phyloP scores from a whole-genome alignment of 2,888 invertebrate species.

The Acanthacorydalis orientalis region DNA sequence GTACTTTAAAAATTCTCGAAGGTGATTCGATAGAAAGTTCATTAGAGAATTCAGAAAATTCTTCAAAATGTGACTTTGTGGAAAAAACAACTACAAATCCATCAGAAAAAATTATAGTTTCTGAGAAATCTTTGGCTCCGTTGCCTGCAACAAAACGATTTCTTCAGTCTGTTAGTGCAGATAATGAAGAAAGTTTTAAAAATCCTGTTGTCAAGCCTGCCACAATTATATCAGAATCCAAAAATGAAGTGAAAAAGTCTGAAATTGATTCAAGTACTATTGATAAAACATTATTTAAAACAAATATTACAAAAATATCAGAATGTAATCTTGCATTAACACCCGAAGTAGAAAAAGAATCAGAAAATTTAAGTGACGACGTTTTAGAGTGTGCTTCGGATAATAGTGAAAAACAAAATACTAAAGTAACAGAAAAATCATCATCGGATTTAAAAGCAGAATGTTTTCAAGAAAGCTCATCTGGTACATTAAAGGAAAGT shows the following conservation, averaged over 20 bases:
- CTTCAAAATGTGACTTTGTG: neutral
- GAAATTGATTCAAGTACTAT: constrained; percentile 2
- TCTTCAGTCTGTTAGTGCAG: constrained; percentile 10
- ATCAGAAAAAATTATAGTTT: neutral
- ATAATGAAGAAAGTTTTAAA: constrained; percentile 7
- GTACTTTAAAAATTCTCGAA: too few relatives aligned
- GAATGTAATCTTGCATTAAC: too few relatives aligned
- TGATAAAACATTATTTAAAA: constrained; percentile 2
- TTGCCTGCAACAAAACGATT: constrained; percentile 12
- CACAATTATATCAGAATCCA: neutral
- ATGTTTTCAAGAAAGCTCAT: too few relatives aligned
- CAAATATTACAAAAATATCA: too few relatives aligned
- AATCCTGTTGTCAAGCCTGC: constrained; percentile 1
- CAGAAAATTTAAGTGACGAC: too few relatives aligned
- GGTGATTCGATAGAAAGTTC: neutral
- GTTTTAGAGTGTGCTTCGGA: too few relatives aligned
- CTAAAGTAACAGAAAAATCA: too few relatives aligned
- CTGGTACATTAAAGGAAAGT: too few relatives aligned
- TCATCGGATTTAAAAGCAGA: too few relatives aligned
- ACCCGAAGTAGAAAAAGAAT: too few relatives aligned
- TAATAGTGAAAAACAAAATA: too few relatives aligned
- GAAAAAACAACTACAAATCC: neutral
- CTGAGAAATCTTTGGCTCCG: constrained; percentile 9
- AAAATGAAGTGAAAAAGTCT: constrained; percentile 4
- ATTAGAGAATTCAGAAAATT: neutral